These are phyloP conservation scores for Gadus chalcogrammus DNA, from an alignment of 2,113 vertebrate species.

Conservation along the genomic window DNA sequence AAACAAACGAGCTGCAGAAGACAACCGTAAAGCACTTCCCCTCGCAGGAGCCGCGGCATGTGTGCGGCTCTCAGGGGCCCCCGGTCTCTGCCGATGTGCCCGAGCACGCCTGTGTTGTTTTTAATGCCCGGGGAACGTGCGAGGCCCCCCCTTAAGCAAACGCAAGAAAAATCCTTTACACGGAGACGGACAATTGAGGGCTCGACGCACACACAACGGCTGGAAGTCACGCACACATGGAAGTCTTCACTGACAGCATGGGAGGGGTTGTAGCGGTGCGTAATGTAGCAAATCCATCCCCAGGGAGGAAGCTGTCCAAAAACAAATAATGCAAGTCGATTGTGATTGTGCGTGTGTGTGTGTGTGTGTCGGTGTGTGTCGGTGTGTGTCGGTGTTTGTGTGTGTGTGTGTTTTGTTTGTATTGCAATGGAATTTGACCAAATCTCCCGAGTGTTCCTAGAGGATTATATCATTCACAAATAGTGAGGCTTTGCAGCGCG, in stretches of 20 bases:
- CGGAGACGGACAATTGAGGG: not conserved
- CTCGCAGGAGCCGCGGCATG: slow-evolving; percentile 26
- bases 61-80: slow-evolving; percentile 24
- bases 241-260: slow-evolving; percentile 2
- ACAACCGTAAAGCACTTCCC: slow-evolving; percentile 32
- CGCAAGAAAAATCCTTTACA: slow-evolving; percentile 9
- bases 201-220: not conserved
- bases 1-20: slow-evolving; percentile 22
- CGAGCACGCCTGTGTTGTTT: slow-evolving; percentile 24
- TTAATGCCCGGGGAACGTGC: not conserved
- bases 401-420: too few species aligned
- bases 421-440: too few species aligned
- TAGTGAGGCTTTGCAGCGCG: too few species aligned
- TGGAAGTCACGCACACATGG: not conserved
- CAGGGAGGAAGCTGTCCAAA: not conserved
- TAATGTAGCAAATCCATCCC: slow-evolving; percentile 1
- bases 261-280: not conserved
- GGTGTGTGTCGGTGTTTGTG: too few species aligned
- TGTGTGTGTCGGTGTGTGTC: too few species aligned
- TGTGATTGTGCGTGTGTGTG: too few species aligned
- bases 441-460: slow-evolving; percentile 27
- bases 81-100: slow-evolving; percentile 29
- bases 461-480: slow-evolving; percentile 28
- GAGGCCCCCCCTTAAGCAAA: slow-evolving; percentile 36
- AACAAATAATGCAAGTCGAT: too few species aligned